These are phyloP conservation scores for Microtus montanus DNA, from an alignment of 2,113 vertebrate genomes.

Conservation along the genomic window DNA sequence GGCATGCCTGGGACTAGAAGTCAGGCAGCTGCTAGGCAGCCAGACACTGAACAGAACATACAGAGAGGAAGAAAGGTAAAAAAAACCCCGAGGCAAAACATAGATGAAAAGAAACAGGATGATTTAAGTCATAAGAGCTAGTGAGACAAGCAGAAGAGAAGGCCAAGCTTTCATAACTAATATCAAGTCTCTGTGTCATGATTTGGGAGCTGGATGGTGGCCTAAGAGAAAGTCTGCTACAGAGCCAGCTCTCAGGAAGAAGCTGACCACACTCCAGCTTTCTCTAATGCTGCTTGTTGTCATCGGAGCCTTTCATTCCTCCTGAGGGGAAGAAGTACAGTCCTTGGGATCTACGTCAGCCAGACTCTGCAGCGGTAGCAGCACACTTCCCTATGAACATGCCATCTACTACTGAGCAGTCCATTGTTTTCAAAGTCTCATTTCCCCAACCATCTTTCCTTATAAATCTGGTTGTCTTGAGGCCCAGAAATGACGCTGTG, in stretches of 20 bases:
- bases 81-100: too few relatives aligned
- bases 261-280: neutral
- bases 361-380: neutral
- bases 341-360: neutral
- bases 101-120: too few relatives aligned
- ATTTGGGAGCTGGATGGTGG: too few relatives aligned
- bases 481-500: neutral
- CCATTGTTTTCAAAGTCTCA: conserved; percentile 37
- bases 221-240: too few relatives aligned
- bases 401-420: conserved; percentile 1
- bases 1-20: too few relatives aligned
- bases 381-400: neutral
- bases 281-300: neutral
- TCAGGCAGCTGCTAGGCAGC: too few relatives aligned
- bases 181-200: too few relatives aligned
- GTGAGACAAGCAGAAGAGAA: too few relatives aligned
- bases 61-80: too few relatives aligned
- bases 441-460: conserved; percentile 21
- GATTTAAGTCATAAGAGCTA: too few relatives aligned
- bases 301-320: neutral
- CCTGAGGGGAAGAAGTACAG: neutral
- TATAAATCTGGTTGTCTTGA: conserved; percentile 34
- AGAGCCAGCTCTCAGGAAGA: neutral
- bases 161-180: too few relatives aligned
- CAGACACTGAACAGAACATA: too few relatives aligned